Base-by-base conservation (phyloP, 2,888 invertebrate species). In the Andrena haemorrhoa region DNA sequence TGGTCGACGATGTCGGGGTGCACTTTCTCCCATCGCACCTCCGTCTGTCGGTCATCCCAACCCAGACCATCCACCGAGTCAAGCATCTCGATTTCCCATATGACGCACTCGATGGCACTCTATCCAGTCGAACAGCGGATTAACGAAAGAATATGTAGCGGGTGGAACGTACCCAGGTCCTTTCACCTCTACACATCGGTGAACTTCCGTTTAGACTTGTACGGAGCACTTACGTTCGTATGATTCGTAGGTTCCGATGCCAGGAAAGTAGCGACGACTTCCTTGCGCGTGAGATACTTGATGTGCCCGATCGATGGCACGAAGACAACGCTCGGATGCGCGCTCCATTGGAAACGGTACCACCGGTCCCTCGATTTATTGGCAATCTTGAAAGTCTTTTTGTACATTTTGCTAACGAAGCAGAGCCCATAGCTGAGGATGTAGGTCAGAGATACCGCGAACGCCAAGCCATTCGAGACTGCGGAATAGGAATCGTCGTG, bases 251-350 rank as follows among this genome's bases (percentile, higher is more conserved):
- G 94, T 66, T 92, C 91, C n/a, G 91, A 90, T 7, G 95, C 90
- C 69, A 94, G 93, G 90, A 95, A 95, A 0, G 94, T 95, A 1
- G 94, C 94, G 7, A 95, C 92, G 29, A 96, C 90, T 77, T 95
- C 95, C 88, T 96, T 96, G 58, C 90, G 90, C 58, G 92, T 91
- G 7, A 90, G 90, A 3, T 93, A 92, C 78, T 91, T 93, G 51
- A 95, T 88, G 89, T 95, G 95, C 5, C 95, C 95, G 8, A 93
- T 88, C 10, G 91, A 87, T 6, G 96, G 96, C 12, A 94, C 93
- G 88, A 95, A 95, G 47, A 91, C 92, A 2, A 96, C 79, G 75
- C 93, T 87, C 1, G 88, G 81, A 80, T 91, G 89, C 2, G 76
- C 69, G 4, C 75, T 75, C 91, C 95, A 95, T 88, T 94, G 91